Base-by-base conservation (phyloP, 1,140 invertebrate species). In the Diorhabda elongata region DNA sequence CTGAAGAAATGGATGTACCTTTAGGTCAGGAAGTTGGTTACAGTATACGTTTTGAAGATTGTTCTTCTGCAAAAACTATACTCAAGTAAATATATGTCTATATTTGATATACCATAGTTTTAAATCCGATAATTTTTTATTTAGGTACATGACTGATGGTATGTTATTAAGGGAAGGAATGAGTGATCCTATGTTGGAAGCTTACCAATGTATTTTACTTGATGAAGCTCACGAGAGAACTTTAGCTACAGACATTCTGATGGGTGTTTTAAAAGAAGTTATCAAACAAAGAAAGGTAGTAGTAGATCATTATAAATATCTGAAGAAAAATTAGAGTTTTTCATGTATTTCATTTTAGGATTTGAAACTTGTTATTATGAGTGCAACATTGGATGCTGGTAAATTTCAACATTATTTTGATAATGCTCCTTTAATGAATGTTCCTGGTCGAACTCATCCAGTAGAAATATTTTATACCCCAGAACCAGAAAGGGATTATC, bases 351-450 rank as follows among this genome's bases (percentile, higher is more conserved):
- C 6, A 52, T 52, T 52, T 52, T 3, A 52, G 5, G 98, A 99
- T 84, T 85, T 99, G 8, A 99, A 99, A 84, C 87, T 99, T 61
- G 95, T 99, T 73, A 94, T 99, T 78, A 99, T 99, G 98, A 98
- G 96, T 77, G 98, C 98, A 9, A 99, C 98, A 0, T 84, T 99
- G n/a, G 98, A 99, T 84, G 97, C 98, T 62, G 98, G 97, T 4
- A 99, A 99, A 82, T 99, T 99, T 83, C 96, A 98, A 83, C 92
- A 95, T 79, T 99, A 99, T 81, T 99, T 99, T 82, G 97, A 99
- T 77, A 94, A 97, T 82, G 97, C 97, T 9, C 98, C 98, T 0
- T 82, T 99, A 11, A 97, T 99, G 92, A 98, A 96, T 80, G 97
- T 99, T 43, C 98, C 98, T 6, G 97, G 97, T 58, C 84, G 96